These are phyloP conservation scores for Acridotheres tristis DNA, from an alignment of 2,797 vertebrate genomes.

Conservation along the genomic window DNA sequence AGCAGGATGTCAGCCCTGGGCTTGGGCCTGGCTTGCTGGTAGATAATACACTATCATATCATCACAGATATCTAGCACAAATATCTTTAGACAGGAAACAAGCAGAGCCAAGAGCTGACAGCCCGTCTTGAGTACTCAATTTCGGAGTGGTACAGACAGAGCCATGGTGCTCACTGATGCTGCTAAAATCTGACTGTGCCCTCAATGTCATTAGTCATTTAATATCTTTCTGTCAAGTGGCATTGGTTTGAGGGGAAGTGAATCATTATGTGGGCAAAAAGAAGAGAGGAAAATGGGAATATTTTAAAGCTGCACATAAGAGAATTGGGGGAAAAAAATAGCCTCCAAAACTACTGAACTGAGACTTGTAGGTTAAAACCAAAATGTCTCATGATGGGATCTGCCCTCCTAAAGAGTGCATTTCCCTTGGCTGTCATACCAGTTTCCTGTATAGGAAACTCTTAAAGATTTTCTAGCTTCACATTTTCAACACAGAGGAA, in stretches of 20 bases:
- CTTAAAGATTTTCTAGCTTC: neutral
- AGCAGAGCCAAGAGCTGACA: neutral
- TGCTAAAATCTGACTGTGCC: neutral
- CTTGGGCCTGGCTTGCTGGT: neutral
- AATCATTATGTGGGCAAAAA: neutral
- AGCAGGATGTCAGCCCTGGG: neutral
- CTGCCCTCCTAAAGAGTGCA: neutral
- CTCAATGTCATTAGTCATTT: neutral
- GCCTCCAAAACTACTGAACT: neutral
- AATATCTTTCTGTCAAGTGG: neutral
- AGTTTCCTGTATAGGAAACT: neutral
- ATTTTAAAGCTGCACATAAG: neutral
- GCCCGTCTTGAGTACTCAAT: neutral
- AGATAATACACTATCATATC: neutral
- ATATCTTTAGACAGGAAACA: neutral
- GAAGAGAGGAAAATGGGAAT: neutral
- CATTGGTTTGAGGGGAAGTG: neutral
- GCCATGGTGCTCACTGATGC: neutral
- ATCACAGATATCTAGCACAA: neutral
- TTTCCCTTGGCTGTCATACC: neutral
- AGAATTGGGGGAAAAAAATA: fast-evolving
- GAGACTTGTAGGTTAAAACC: neutral
- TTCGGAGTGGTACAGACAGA: neutral
- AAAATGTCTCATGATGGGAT: neutral
- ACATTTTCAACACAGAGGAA: neutral